Percentiles rank a stretch among this genome's conserved stretches.
Evolutionary conservation across 2,113 vertebrate species (phyloP).

Genomic region (Hyaena hyaena): DNA sequence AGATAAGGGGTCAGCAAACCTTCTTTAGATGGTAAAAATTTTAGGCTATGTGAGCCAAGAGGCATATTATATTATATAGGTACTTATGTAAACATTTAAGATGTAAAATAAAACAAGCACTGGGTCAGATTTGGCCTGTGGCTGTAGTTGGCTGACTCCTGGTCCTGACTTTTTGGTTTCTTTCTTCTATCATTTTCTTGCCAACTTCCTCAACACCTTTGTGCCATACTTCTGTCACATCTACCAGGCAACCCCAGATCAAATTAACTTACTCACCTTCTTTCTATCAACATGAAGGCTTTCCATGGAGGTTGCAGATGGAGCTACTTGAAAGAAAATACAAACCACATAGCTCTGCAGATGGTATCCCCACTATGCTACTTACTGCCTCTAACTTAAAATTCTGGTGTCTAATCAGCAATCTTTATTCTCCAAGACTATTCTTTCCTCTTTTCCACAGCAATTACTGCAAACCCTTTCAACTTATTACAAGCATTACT

Average conservation of each 20-base stretch:
- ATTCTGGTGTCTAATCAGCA: not conserved
- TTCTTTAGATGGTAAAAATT: not conserved
- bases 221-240: not conserved
- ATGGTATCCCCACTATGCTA: not conserved
- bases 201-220: not conserved
- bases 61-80: not conserved
- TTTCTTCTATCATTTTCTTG: not conserved
- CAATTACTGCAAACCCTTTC: not conserved
- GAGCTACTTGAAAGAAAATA: not conserved
- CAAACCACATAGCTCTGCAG: not conserved
- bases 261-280: not conserved
- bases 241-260: not conserved
- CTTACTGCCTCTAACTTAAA: not conserved
- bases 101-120: not conserved
- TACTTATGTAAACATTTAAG: slow-evolving; percentile 3
- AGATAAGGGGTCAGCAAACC: not conserved
- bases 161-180: not conserved
- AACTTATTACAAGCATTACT: not conserved
- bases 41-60: not conserved
- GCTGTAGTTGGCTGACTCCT: not conserved
- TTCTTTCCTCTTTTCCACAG: not conserved
- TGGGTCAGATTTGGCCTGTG: not conserved
- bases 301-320: not conserved
- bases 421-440: not conserved
- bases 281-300: not conserved